Evolutionary conservation across 2,888 invertebrate genomes (phyloP).

Genomic region (Lycaena phlaeas): DNA sequence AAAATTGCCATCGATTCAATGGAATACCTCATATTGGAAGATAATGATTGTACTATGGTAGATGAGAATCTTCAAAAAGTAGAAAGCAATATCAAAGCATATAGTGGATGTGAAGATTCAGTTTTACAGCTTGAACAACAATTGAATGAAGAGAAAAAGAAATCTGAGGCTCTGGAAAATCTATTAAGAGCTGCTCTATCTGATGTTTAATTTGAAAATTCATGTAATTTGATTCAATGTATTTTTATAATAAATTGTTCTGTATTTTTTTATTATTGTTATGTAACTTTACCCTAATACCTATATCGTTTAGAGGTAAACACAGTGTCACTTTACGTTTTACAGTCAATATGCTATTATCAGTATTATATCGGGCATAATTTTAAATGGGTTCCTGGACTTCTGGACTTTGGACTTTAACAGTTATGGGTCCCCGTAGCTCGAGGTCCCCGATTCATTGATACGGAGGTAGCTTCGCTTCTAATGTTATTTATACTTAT

Average conservation of each 20-base stretch:
- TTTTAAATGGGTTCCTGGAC: too few relatives aligned
- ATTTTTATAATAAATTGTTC: conserved; percentile 3
- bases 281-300: too few relatives aligned
- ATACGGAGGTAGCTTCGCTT: too few relatives aligned
- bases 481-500: too few relatives aligned
- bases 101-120: conserved; percentile 43
- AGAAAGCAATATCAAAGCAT: conserved; percentile 43
- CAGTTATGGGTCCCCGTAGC: too few relatives aligned
- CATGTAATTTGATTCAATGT: not conserved
- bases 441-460: too few relatives aligned
- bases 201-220: not conserved
- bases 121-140: conserved; percentile 59
- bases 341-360: too few relatives aligned
- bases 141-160: conserved; percentile 56
- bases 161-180: conserved; percentile 60
- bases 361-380: too few relatives aligned
- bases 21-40: conserved; percentile 54
- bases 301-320: too few relatives aligned
- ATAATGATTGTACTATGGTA: conserved; percentile 47
- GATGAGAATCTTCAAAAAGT: conserved; percentile 44
- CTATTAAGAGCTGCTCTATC: conserved; percentile 29
- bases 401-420: too few relatives aligned
- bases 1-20: conserved; percentile 47
- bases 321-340: too few relatives aligned
- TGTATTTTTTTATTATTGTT: not conserved